A percentile compares a stretch with the other conserved stretches of the same genome.
phyloP scores from a whole-genome alignment of 1,140 invertebrate genomes.

The Panagrolaimus sp. region DNA sequence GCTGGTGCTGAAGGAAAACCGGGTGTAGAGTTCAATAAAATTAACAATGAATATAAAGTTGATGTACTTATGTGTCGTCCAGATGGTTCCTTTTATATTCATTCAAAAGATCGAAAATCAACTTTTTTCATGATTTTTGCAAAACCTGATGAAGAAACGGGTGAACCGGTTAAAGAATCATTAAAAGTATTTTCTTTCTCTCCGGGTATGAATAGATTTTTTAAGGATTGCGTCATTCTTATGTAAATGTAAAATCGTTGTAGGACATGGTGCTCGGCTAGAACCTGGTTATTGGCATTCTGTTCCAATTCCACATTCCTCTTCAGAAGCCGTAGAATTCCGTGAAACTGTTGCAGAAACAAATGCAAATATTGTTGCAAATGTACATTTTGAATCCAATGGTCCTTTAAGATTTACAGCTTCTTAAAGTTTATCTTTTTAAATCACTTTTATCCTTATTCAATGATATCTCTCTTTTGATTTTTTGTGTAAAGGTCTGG shows the following conservation, averaged over 20 bases:
- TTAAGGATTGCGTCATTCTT: background rate
- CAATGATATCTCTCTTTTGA: too few species aligned
- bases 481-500: too few species aligned
- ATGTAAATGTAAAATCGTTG: slow-evolving; percentile 16
- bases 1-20: slow-evolving; percentile 43
- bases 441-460: too few species aligned
- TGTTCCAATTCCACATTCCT: slow-evolving; percentile 38
- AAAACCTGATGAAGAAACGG: slow-evolving; percentile 30
- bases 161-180: slow-evolving; percentile 38
- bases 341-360: slow-evolving; percentile 41
- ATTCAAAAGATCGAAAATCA: slow-evolving; percentile 22
- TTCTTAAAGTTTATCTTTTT: too few species aligned
- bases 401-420: background rate
- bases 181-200: slow-evolving; percentile 36
- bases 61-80: slow-evolving; percentile 18
- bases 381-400: slow-evolving; percentile 1
- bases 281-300: slow-evolving; percentile 35
- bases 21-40: slow-evolving; percentile 36
- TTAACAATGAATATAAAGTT: slow-evolving; percentile 28
- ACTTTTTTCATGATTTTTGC: slow-evolving; percentile 40
- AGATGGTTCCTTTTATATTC: slow-evolving; percentile 40
- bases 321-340: slow-evolving; percentile 27
- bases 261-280: slow-evolving; percentile 33
- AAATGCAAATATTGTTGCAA: slow-evolving; percentile 37
- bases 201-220: slow-evolving; percentile 29